Conservation (phyloP, 64 coral and sea anemone genomes). For the Acropora yongei region DNA sequence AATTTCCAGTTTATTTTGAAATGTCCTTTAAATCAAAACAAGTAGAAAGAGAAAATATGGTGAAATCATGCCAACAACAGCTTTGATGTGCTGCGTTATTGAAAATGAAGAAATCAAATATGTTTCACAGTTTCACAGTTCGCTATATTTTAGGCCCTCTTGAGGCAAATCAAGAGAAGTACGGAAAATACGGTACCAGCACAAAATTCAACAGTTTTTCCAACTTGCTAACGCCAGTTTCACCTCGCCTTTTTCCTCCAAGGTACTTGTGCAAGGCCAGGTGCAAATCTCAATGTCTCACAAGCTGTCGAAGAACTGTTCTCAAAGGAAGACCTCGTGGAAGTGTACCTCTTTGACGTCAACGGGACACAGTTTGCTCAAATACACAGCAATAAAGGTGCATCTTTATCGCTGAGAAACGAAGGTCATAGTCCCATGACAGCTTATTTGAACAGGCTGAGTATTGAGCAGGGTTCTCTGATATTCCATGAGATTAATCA, state of each 20-base stretch:
- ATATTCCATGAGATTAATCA: not conserved
- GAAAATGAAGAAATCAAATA: no score
- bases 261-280: not conserved
- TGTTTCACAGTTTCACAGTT: no score
- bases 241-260: not conserved
- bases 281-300: not conserved
- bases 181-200: no score
- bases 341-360: not conserved
- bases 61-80: no score
- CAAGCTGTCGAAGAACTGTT: not conserved
- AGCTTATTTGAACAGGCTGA: conserved; percentile 4
- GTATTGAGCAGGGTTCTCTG: not conserved
- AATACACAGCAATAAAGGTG: not conserved
- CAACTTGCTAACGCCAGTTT: no score
- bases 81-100: no score
- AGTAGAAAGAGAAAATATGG: no score
- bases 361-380: not conserved
- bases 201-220: no score
- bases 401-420: not conserved
- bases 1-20: no score
- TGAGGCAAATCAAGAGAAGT: no score
- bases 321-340: not conserved
- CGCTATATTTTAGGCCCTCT: no score
- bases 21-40: no score
- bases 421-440: not conserved